A percentile compares a stretch with the other conserved stretches of the same genome.
Evolutionary conservation across 2,888 invertebrate genomes (phyloP).

Genomic region (Drosophila mettleri): DNA sequence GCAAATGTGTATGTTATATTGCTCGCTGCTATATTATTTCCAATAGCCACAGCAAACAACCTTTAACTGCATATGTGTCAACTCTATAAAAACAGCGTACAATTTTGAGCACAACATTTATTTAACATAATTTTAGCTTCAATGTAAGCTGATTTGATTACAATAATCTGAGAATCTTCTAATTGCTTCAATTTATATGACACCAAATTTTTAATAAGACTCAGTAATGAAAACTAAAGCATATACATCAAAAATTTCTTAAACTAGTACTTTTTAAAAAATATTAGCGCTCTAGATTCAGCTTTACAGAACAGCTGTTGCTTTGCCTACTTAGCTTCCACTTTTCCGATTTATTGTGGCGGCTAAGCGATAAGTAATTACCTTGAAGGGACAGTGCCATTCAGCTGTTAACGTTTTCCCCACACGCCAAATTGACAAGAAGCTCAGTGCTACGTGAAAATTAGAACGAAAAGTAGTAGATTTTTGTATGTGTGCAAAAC

Average conservation of each 20-base stretch:
- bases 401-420: slow-evolving; percentile 21
- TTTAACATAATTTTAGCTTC: background rate
- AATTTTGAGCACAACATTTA: slow-evolving; percentile 6
- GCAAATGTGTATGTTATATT: background rate
- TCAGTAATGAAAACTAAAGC: background rate
- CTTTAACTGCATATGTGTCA: background rate
- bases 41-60: background rate
- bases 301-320: slow-evolving; percentile 3
- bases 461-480: slow-evolving; percentile 19
- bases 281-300: background rate
- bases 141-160: too few relatives aligned
- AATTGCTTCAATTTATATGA: background rate
- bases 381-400: slow-evolving; percentile 12
- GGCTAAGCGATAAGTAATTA: slow-evolving; percentile 15
- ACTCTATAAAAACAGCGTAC: background rate
- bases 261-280: too few relatives aligned
- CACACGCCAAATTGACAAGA: slow-evolving; percentile 14
- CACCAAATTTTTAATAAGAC: accelerated
- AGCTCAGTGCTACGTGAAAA: slow-evolving; percentile 29
- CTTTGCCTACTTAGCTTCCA: too few relatives aligned
- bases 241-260: too few relatives aligned
- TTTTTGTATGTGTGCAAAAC: slow-evolving; percentile 39
- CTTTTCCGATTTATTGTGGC: slow-evolving; percentile 22
- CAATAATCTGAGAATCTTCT: accelerated
- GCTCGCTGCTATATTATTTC: slow-evolving; percentile 12